Evolutionary conservation across 2,113 vertebrate species (phyloP).

Genomic region (Sinocyclocheilus anophthalmus): DNA sequence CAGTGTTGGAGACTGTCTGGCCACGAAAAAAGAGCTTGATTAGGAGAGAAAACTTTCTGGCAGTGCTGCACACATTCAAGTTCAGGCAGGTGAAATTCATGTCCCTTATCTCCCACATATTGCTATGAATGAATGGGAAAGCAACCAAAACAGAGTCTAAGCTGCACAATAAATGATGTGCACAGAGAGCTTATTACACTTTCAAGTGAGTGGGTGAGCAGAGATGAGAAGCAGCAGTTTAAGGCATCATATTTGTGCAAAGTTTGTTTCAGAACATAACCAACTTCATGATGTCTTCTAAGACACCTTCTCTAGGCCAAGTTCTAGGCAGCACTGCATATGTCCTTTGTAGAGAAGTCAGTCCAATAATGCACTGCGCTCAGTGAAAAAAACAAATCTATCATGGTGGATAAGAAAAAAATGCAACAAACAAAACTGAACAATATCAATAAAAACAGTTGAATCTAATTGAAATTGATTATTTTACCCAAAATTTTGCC

Average conservation of each 20-base stretch:
- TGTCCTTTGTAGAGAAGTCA: not conserved
- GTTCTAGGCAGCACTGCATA: not conserved
- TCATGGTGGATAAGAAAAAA: too few species aligned
- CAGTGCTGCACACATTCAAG: not conserved
- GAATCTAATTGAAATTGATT: too few species aligned
- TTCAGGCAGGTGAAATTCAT: slow-evolving; percentile 7
- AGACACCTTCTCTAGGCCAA: not conserved
- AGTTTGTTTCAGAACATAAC: not conserved
- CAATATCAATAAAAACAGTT: too few species aligned
- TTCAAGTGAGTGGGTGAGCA: not conserved
- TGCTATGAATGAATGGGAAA: not conserved
- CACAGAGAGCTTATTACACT: not conserved
- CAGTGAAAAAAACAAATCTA: too few species aligned
- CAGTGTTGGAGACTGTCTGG: not conserved
- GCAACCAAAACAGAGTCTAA: not conserved
- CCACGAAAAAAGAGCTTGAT: slow-evolving; percentile 13
- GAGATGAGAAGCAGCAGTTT: not conserved
- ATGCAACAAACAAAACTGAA: too few species aligned
- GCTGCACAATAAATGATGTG: not conserved
- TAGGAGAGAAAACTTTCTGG: not conserved
- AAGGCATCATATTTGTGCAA: not conserved
- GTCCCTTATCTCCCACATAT: not conserved
- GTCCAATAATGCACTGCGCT: not conserved
- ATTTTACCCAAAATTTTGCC: too few species aligned
- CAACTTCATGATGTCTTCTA: not conserved